Conservation (phyloP, 2,113 vertebrate genomes). For the Limnothrissa miodon region DNA sequence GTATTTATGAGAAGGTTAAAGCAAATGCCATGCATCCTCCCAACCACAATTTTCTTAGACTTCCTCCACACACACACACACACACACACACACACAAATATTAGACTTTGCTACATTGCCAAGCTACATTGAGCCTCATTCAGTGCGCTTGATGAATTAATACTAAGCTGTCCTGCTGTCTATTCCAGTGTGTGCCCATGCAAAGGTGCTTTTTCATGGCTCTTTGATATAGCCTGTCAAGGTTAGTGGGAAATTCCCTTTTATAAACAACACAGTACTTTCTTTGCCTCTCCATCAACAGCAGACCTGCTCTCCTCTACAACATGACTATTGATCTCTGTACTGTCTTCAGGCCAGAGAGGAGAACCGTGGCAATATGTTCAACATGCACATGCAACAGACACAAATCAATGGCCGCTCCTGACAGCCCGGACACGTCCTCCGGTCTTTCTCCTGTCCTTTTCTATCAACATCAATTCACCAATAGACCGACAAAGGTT, state of each 20-base stretch:
- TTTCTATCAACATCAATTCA: background rate
- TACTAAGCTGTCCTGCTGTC: slow-evolving; percentile 28
- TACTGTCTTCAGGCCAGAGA: background rate
- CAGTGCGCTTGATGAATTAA: slow-evolving; percentile 36
- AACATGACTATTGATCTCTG: background rate
- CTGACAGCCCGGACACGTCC: background rate
- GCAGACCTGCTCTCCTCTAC: background rate
- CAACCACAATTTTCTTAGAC: background rate
- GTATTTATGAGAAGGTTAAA: background rate
- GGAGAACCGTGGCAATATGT: background rate
- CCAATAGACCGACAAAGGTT: background rate
- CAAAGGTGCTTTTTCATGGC: background rate
- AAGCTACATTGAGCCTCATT: slow-evolving; percentile 40
- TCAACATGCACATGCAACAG: background rate
- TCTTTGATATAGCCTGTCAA: background rate
- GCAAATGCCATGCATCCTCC: too few species aligned
- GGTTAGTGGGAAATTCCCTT: too few species aligned
- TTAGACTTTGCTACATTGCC: slow-evolving; percentile 38
- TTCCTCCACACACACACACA: background rate
- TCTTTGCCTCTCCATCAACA: too few species aligned
- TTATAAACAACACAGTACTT: too few species aligned
- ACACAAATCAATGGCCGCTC: background rate
- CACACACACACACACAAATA: slow-evolving; percentile 35
- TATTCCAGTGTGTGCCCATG: background rate
- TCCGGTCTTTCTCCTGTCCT: background rate